Evolutionary conservation across 2,113 vertebrate species (phyloP), one percentile per base, ranked within the genome.

Genomic region (Aviceda subcristata): DNA sequence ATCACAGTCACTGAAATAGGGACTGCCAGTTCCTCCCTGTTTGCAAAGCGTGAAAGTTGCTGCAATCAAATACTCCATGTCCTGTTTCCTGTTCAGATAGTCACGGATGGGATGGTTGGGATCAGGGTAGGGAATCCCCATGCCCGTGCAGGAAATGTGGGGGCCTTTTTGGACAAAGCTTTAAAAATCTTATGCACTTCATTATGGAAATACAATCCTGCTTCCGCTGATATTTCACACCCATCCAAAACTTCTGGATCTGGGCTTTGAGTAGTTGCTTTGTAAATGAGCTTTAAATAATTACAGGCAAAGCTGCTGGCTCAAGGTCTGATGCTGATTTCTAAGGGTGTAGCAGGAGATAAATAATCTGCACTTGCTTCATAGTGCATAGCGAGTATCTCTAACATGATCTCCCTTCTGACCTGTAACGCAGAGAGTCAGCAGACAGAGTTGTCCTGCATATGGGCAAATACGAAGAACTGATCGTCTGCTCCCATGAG

Each of bases 401-500:
- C 63, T 95, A 12, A 94, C 3, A 4, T 1, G 0, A 4, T 43
- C n/a, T 87, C 34, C 30, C 82, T 57, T 34, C 57, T 15, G 30
- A 11, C 80, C 60, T 27, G 3, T 38, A 3, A 32, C 3, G 0
- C 97, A 99, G 99, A 66, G 99, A 99, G 95, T 98, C 99, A 1
- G 99, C 99, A 2, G 99, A 99, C 97, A 99, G 98, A 90, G 99
- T 99, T 71, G 99, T 99, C 53, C 98, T 99, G 57, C 99, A 99
- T 96, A 99, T 90, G 0, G 99, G 99, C 36, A 99, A 99, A 92
- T 99, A 99, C 0, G 99, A 99, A 75, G 99, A 99, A 39, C 96
- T 99, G 88, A 99, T 99, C 1, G 99, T 99, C 85, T 99, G 99
- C 94, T 99, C 99, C 7, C 99, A 99, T 2, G 99, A 99, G 94